Conservation (phyloP, 2,888 invertebrate genomes). For the Acleris emargana region DNA sequence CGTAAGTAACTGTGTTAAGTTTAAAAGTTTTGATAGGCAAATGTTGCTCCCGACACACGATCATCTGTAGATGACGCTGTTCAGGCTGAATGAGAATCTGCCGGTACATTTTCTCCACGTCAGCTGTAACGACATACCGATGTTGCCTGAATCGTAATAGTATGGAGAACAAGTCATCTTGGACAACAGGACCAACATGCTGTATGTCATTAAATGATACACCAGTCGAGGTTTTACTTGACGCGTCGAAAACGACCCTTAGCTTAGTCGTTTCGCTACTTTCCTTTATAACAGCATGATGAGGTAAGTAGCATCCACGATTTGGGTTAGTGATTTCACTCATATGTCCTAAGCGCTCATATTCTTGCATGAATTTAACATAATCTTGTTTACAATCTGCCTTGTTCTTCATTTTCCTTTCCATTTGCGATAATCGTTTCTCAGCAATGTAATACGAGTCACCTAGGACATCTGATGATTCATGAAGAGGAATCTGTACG, state of each 20-base stretch:
- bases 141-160: conserved; percentile 40
- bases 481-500: not conserved
- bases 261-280: not conserved
- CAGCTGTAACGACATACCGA: conserved; percentile 26
- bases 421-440: not conserved
- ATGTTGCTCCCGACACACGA: conserved; percentile 31
- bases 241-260: not conserved
- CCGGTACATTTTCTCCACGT: conserved; percentile 36
- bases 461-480: conserved; percentile 7
- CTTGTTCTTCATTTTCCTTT: not conserved
- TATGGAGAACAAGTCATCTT: conserved; percentile 25
- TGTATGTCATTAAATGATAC: conserved; percentile 7
- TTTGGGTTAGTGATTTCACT: conserved; percentile 2
- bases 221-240: conserved; percentile 4
- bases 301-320: not conserved
- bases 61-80: conserved; percentile 33
- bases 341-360: conserved; percentile 11
- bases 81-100: conserved; percentile 24
- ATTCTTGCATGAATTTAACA: conserved; percentile 9
- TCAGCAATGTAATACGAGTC: conserved; percentile 6
- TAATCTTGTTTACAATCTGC: not conserved
- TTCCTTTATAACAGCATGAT: not conserved
- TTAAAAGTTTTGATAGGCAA: not conserved
- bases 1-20: too few relatives aligned
- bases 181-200: conserved; percentile 10